These are phyloP conservation scores for Drosophila parvula DNA, from an alignment of 1,140 invertebrate species.

Conservation along the genomic window DNA sequence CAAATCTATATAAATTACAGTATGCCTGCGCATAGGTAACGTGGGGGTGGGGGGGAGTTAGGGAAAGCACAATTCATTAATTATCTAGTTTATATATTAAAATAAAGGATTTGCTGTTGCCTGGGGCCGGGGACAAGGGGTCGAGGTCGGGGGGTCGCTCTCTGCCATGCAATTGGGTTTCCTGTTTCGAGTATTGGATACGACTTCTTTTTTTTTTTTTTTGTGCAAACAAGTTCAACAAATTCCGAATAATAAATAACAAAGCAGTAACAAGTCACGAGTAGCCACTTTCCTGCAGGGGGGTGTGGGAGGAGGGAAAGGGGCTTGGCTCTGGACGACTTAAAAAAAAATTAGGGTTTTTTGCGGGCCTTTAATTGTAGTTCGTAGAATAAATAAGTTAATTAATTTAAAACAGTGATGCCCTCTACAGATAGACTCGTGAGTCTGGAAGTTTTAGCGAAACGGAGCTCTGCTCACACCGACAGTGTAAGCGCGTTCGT, in stretches of 20 bases:
- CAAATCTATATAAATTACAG: conserved; percentile 51
- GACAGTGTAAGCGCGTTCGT: no score
- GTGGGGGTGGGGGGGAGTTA: not conserved
- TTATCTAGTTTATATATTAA: conserved; percentile 23
- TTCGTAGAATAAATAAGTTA: conserved; percentile 50
- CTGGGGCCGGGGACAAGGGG: not conserved
- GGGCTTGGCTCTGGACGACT: not conserved
- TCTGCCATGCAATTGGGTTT: conserved; percentile 4
- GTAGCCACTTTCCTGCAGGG: conserved; percentile 17
- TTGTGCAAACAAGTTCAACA: conserved; percentile 54
- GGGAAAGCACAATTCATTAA: conserved; percentile 33
- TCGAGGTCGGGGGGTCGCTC: not conserved
- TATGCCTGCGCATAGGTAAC: conserved; percentile 51
- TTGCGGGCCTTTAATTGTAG: conserved; percentile 23
- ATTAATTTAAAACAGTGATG: not conserved
- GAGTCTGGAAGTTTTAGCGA: no score
- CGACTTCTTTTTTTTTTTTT: conserved; percentile 4
- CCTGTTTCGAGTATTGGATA: conserved; percentile 40
- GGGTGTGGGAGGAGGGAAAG: not conserved
- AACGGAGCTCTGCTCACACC: no score
- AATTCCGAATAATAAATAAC: conserved; percentile 68
- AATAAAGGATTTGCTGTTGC: conserved; percentile 7
- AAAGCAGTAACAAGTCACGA: conserved; percentile 45
- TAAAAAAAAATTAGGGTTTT: conserved; percentile 16
- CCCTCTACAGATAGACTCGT: no score